Base-by-base conservation (phyloP, 2,113 vertebrate genomes). In the Cacatua alba region DNA sequence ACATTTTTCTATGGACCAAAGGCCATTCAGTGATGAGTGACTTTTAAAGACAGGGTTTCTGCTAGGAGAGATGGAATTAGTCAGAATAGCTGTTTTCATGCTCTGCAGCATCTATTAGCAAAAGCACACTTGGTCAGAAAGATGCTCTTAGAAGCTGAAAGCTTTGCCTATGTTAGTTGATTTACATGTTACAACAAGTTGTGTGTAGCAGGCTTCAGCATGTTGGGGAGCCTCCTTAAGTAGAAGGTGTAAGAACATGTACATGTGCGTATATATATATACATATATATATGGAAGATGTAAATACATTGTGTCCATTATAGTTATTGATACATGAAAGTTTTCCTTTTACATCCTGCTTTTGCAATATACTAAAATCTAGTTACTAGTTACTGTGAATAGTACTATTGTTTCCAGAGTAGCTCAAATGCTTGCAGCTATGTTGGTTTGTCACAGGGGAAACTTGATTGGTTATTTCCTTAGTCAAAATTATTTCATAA, bases 1-100 rank as follows among this genome's bases (percentile, higher is more conserved):
- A 96, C 95, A 96, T 97, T 95, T 91, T 97, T 97, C 95, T 53
- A 28, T 53, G 94, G 87, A 92, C 86, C 77, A 95, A 86, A 87
- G 90, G 90, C 86, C 35, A 21, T 90, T 95, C 94, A 94, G 90
- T 92, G 89, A 92, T 86, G 95, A 97, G 91, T 92, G 85, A 86
- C 86, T 96, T 93, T 94, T 76, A 86, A 92, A 95, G 71, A 86
- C 2, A 81, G 69, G 19, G 51, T 93, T 96, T 94, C 88, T 97
- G 94, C 92, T 96, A 53, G 83, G 87, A 90, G 85, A 93, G 79
- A 84, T 86, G 51, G 85, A 96, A 96, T 97, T 97, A 97, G 64
- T 78, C 57, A 64, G 86, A 93, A 95, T 86, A 67, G 86, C 55
- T 84, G 81, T 92, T 97, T 97, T 97, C 82, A 74, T 97, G 96